phyloP scores from a whole-genome alignment of 2,797 vertebrate genomes.

The Schizopygopsis pylzovi region DNA sequence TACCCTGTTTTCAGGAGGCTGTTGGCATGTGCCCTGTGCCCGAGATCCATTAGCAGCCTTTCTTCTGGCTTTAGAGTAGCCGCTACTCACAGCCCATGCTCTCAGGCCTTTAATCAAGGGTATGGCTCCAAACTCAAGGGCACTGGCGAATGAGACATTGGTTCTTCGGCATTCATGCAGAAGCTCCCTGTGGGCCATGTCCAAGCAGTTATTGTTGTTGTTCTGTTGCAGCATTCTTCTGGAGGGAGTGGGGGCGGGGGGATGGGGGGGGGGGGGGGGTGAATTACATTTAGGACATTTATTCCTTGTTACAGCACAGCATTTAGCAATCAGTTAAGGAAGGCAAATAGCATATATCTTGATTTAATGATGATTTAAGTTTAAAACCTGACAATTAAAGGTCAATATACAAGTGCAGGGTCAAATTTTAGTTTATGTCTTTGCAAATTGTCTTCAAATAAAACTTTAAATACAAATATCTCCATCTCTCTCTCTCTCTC shows the following conservation, averaged over 20 bases:
- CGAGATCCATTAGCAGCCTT: slow-evolving; percentile 62
- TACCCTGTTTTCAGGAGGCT: slow-evolving; percentile 46
- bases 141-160: slow-evolving; percentile 72
- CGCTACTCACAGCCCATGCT: slow-evolving; percentile 74
- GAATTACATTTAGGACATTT: background rate
- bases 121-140: slow-evolving; percentile 76
- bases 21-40: slow-evolving; percentile 62
- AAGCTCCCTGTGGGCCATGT: slow-evolving; percentile 68
- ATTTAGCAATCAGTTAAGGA: background rate
- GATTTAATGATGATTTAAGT: background rate
- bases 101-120: slow-evolving; percentile 78
- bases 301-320: background rate
- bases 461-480: too few relatives aligned
- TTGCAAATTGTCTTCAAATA: background rate
- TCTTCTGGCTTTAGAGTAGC: slow-evolving; percentile 73
- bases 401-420: background rate
- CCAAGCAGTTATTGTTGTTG: slow-evolving; percentile 84
- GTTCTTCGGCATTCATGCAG: slow-evolving; percentile 72
- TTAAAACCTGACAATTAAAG: background rate
- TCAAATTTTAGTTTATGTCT: background rate
- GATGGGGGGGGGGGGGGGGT: too few relatives aligned
- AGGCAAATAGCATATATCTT: background rate
- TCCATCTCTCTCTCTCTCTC: too few relatives aligned
- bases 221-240: slow-evolving; percentile 81
- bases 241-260: background rate